A percentile compares a stretch with the other conserved stretches of the same genome.
Evolutionary conservation across 2,113 vertebrate species (phyloP).

Genomic region (Ictalurus furcatus): DNA sequence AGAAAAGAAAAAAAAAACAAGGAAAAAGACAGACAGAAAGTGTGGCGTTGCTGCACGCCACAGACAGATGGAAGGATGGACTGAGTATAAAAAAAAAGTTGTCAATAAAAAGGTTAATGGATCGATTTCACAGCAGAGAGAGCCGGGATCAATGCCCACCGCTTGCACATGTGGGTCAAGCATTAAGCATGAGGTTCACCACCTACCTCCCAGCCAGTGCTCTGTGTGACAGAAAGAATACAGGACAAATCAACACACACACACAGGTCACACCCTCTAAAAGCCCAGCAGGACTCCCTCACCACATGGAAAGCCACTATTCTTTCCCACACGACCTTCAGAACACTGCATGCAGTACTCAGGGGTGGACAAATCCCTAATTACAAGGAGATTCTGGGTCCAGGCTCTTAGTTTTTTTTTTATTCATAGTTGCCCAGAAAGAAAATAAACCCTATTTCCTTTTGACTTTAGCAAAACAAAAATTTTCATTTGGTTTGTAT

Average conservation of each 20-base stretch:
- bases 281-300: conserved; percentile 14
- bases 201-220: conserved; percentile 99
- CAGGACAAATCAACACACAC: conserved; percentile 76
- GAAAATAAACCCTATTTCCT: not conserved
- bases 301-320: conserved; percentile 16
- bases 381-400: too few relatives aligned
- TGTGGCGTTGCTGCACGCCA: conserved; percentile 57
- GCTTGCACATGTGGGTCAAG: conserved; percentile 93
- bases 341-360: conserved; percentile 14
- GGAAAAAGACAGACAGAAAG: not conserved
- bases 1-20: conserved; percentile 27
- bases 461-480: not conserved
- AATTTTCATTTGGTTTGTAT: not conserved
- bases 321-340: not conserved
- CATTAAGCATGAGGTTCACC: conserved; percentile 81
- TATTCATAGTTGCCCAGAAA: not conserved
- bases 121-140: conserved; percentile 83
- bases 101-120: conserved; percentile 89
- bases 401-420: not conserved
- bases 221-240: conserved; percentile 96
- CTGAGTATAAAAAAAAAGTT: conserved; percentile 59
- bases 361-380: not conserved
- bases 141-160: conserved; percentile 85
- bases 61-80: conserved; percentile 58
- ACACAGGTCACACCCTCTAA: conserved; percentile 62